A percentile compares a stretch with the other conserved stretches of the same genome.
Evolutionary conservation across 2,888 invertebrate species (phyloP).

Genomic region (Tenthredo distinguenda): DNA sequence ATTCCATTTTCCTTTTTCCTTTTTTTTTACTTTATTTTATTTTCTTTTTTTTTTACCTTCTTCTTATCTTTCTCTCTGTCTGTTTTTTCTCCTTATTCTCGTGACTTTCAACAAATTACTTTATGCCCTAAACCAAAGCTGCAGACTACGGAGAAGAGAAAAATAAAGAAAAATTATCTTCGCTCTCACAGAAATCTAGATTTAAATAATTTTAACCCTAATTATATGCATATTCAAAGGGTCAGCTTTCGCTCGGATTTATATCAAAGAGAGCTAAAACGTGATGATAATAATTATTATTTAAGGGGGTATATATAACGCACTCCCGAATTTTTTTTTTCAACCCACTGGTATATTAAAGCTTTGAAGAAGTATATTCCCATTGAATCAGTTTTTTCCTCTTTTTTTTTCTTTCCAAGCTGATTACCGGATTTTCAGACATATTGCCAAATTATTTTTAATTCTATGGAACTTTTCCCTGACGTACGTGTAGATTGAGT

Average conservation of each 20-base stretch:
- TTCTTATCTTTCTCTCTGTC: background rate
- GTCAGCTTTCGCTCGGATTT: background rate
- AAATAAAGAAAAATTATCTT: background rate
- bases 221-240: slow-evolving; percentile 8
- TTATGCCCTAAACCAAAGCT: background rate
- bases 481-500: no score
- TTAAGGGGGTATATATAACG: no score
- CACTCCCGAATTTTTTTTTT: background rate
- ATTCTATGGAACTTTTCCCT: no score
- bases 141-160: background rate
- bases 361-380: no score
- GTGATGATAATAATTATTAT: slow-evolving; percentile 25
- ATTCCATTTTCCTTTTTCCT: background rate
- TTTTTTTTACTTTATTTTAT: background rate
- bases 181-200: background rate
- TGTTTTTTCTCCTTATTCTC: background rate
- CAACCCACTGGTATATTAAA: no score
- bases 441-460: no score
- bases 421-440: no score
- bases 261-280: slow-evolving; percentile 12
- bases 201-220: slow-evolving; percentile 10
- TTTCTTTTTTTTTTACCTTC: background rate
- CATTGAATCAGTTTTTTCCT: no score
- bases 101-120: background rate
- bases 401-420: no score